Evolutionary conservation across 2,797 vertebrate genomes (phyloP).

Genomic region (Myoxocephalus aenaeus): DNA sequence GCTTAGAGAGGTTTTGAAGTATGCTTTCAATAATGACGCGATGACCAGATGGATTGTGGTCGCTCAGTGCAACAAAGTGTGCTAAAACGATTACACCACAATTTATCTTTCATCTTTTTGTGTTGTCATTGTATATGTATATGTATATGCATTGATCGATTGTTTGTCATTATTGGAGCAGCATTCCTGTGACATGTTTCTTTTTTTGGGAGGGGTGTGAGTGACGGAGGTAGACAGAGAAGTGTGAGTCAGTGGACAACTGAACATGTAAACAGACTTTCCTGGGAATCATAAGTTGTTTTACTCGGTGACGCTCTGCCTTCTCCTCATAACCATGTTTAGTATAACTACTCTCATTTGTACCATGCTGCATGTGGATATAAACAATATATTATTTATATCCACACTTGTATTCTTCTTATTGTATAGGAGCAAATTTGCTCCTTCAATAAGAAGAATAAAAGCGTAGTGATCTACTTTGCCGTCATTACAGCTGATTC

Average conservation of each 20-base stretch:
- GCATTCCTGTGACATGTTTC: constrained; percentile 30
- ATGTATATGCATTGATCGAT: constrained; percentile 26
- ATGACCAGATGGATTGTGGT: constrained; percentile 29
- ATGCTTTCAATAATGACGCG: constrained; percentile 43
- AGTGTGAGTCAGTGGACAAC: constrained; percentile 44
- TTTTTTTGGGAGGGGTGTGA: constrained; percentile 16
- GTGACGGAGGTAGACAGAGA: constrained; percentile 40
- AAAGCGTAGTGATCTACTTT: background rate
- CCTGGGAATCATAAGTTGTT: constrained; percentile 14
- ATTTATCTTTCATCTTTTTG: background rate
- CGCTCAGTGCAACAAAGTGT: constrained; percentile 6
- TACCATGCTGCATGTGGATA: background rate
- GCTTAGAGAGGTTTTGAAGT: constrained; percentile 45
- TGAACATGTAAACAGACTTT: constrained; percentile 28
- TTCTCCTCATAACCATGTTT: constrained; percentile 34
- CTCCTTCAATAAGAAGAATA: background rate
- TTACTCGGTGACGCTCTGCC: constrained; percentile 6
- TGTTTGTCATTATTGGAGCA: constrained; percentile 28
- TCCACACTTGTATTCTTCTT: too few species aligned
- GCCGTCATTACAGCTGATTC: background rate
- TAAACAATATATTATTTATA: background rate
- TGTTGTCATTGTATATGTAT: constrained; percentile 1
- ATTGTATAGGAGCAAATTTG: background rate
- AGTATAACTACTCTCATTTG: constrained; percentile 16
- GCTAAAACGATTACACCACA: background rate